Conservation (phyloP, 2,888 invertebrate species). For the Megamerina dolium region DNA sequence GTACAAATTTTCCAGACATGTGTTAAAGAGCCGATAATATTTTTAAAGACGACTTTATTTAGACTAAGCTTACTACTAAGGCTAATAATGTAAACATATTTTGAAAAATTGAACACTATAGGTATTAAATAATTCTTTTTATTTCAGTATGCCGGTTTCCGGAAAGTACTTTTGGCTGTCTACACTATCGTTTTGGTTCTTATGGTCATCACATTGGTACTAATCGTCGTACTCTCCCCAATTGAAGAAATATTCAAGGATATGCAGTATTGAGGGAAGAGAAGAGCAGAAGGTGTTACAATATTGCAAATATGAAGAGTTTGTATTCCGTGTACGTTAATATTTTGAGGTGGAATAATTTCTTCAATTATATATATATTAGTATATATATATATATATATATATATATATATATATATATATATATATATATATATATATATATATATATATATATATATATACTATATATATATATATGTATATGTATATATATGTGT, state of each 20-base stretch:
- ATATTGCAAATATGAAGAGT: background rate
- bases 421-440: slow-evolving; percentile 3
- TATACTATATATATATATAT: too few relatives aligned
- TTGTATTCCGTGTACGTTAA: too few relatives aligned
- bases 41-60: too few relatives aligned
- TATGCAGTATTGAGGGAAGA: background rate
- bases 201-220: slow-evolving; percentile 67
- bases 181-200: slow-evolving; percentile 67
- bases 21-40: too few relatives aligned
- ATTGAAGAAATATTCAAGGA: slow-evolving; percentile 57
- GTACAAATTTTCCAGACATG: too few relatives aligned
- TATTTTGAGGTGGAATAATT: too few relatives aligned
- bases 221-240: slow-evolving; percentile 69
- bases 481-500: background rate
- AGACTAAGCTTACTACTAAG: too few relatives aligned
- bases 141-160: slow-evolving; percentile 66
- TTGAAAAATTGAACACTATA: background rate
- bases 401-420: slow-evolving; percentile 8
- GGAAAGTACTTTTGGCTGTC: slow-evolving; percentile 70
- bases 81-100: too few relatives aligned
- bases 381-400: too few relatives aligned
- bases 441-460: background rate
- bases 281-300: too few relatives aligned
- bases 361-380: too few relatives aligned
- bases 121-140: background rate